Base-by-base conservation (phyloP, 1,140 invertebrate species). In the Apis cerana region DNA sequence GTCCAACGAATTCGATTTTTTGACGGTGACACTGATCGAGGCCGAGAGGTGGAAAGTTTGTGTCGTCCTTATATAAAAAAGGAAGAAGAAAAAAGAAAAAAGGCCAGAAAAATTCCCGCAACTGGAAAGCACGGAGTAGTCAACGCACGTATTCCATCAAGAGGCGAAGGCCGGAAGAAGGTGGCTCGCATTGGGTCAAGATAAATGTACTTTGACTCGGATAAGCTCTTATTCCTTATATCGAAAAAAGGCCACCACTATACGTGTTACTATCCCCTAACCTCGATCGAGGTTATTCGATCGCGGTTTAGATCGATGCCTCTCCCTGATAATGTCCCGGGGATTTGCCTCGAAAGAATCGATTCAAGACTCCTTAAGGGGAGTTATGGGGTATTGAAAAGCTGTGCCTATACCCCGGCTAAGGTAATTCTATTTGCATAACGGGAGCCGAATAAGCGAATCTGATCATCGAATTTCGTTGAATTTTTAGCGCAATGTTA, bases 91-190 rank as follows among this genome's bases (percentile, higher is more conserved):
- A 43, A 7, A 43, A 33, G 3, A 33, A 4, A 4, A 33, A 33
- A 33, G 2, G 33, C 33, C 5, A 7, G 33, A 43, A 43, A 43
- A 43, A 7, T 43, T 43, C 7, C 75, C 59, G 65, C 11, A 27
- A 62, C 13, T 64, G 43, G 19, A 58, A 56, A 21, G 69, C 76
- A 74, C 62, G 33, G 5, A 5, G 33, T 43, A 89, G 88, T 89
- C 88, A 58, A 89, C 82, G 88, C 88, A 89, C 88, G 89, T 89
- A 89, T 89, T 89, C 87, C 88, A 89, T 89, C 89, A 89, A 83
- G 82, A 84, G 71, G 52, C 43, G 67, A 85, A 71, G 33, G 27
- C 83, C 83, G 84, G 88, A 88, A 88, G 80, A 75, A 69, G 75
- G 70, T 33, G 52, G 70, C 52, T 56, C 59, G 68, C 71, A 84